phyloP scores from a whole-genome alignment of 2,113 vertebrate genomes.

The Perccottus glenii region DNA sequence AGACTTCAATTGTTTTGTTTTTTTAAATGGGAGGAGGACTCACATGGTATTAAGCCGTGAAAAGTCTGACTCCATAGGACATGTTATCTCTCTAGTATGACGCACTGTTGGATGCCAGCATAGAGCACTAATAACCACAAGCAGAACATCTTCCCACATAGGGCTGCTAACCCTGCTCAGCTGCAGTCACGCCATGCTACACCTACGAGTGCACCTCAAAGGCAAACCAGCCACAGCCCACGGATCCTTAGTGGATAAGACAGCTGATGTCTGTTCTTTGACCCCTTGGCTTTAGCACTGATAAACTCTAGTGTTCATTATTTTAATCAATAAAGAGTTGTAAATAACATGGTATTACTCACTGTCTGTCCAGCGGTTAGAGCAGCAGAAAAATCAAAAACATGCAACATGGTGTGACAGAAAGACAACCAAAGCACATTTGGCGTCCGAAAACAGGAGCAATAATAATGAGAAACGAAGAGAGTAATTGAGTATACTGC shows the following conservation, averaged over 20 bases:
- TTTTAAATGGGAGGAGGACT: slow-evolving; percentile 61
- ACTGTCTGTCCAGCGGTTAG: not conserved
- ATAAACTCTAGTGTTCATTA: slow-evolving; percentile 69
- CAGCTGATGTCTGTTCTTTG: slow-evolving; percentile 63
- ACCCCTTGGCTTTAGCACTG: slow-evolving; percentile 58
- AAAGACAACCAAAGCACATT: slow-evolving; percentile 3
- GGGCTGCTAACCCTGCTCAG: slow-evolving; percentile 39
- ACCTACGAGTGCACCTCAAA: slow-evolving; percentile 63
- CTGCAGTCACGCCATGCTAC: slow-evolving; percentile 57
- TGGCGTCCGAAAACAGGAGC: slow-evolving; percentile 18
- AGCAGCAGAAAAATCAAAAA: slow-evolving; percentile 40
- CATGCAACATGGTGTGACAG: slow-evolving; percentile 23
- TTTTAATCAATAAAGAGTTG: slow-evolving; percentile 67
- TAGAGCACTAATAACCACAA: slow-evolving; percentile 70
- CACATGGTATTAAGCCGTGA: slow-evolving; percentile 63
- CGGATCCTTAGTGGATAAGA: slow-evolving; percentile 62
- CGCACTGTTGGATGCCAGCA: slow-evolving; percentile 67
- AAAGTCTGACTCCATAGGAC: slow-evolving; percentile 55
- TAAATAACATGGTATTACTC: slow-evolving; percentile 41
- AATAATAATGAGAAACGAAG: slow-evolving; percentile 35
- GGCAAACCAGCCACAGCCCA: slow-evolving; percentile 39
- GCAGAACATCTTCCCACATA: slow-evolving; percentile 65
- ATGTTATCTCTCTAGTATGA: slow-evolving; percentile 69
- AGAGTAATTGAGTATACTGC: not conserved
- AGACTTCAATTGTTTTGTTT: slow-evolving; percentile 74